Evolutionary conservation across 64 coral and sea anemone genomes (phyloP).

Genomic region (Exaiptasia diaphana): DNA sequence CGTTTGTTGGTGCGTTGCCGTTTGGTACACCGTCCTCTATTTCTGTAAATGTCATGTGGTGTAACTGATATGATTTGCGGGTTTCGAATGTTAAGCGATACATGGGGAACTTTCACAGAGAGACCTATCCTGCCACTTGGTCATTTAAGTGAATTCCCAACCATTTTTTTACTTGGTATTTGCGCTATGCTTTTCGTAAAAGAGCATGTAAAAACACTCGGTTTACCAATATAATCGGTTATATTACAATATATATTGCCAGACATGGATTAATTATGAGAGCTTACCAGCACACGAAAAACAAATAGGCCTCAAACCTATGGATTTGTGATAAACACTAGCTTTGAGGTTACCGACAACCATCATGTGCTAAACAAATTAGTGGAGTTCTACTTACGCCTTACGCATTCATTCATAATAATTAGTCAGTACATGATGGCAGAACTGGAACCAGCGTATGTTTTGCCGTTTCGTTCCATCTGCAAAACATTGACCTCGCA

Average conservation of each 20-base stretch:
- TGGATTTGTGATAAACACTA: conserved; percentile 36
- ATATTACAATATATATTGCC: background rate
- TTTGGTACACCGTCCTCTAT: too few species aligned
- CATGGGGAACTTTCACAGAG: conserved; percentile 21
- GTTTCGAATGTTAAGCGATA: conserved; percentile 32
- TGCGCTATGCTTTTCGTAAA: background rate
- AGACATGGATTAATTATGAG: background rate
- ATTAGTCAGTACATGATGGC: background rate
- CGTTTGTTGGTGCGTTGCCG: conserved; percentile 12
- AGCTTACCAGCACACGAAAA: conserved; percentile 58
- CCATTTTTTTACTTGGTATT: background rate
- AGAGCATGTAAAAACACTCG: background rate
- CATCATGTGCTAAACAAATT: conserved; percentile 79
- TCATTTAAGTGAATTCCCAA: conserved; percentile 56
- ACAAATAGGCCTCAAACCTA: conserved; percentile 46
- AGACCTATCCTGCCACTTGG: background rate
- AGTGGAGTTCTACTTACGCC: background rate
- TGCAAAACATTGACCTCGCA: conserved; percentile 14
- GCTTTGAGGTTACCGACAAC: conserved; percentile 58
- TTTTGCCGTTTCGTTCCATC: background rate
- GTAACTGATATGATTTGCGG: conserved; percentile 40
- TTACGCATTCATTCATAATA: background rate
- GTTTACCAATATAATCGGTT: background rate
- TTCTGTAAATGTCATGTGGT: conserved; percentile 23
- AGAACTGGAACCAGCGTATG: background rate